Conservation (phyloP, 2,113 vertebrate species). For the Odontophorus gujanensis region DNA sequence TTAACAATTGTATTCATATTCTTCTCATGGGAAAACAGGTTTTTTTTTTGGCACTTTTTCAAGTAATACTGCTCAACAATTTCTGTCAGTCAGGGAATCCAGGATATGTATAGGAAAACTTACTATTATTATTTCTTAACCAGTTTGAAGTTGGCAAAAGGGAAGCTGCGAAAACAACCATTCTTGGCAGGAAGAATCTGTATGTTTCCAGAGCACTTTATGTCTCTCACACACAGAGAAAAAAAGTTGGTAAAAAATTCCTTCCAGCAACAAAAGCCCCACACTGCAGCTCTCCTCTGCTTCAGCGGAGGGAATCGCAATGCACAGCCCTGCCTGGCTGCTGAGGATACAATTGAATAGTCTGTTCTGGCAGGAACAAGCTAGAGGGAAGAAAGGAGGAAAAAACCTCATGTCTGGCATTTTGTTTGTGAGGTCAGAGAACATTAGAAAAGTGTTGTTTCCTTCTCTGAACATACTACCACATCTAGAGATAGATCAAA, state of each 20-base stretch:
- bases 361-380: constrained; percentile 45
- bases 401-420: constrained; percentile 13
- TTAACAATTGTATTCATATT: neutral
- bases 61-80: neutral
- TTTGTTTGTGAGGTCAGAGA: constrained; percentile 51
- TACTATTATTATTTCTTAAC: constrained; percentile 26
- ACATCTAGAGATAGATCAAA: constrained; percentile 35
- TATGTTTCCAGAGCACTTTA: constrained; percentile 59
- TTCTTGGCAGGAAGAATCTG: constrained; percentile 61
- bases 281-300: neutral
- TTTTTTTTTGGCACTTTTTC: constrained; percentile 46
- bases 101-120: constrained; percentile 12
- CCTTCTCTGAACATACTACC: constrained; percentile 16
- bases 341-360: constrained; percentile 27
- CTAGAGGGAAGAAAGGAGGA: constrained; percentile 32
- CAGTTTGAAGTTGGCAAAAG: constrained; percentile 50
- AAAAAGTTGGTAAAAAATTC: constrained; percentile 54
- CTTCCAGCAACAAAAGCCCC: constrained; percentile 42
- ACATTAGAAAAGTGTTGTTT: constrained; percentile 38
- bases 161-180: constrained; percentile 55
- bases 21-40: neutral
- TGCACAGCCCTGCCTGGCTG: neutral
- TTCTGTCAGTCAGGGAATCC: neutral
- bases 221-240: constrained; percentile 41
- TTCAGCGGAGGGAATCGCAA: neutral